phyloP scores from a whole-genome alignment of 2,797 vertebrate genomes.

The Hafferia zeledoni region DNA sequence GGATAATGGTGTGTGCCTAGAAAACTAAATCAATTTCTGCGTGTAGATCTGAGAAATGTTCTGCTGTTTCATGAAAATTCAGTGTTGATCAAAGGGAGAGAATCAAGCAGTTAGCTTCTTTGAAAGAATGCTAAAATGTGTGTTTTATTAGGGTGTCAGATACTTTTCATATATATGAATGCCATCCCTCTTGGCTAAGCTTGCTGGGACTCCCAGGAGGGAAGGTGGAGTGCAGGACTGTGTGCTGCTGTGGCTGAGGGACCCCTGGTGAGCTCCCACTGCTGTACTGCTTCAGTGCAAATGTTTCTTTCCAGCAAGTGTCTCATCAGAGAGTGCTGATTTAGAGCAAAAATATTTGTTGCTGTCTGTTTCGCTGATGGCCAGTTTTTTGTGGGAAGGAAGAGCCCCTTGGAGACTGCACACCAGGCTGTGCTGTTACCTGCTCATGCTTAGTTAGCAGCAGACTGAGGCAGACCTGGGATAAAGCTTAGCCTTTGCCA shows the following conservation, averaged over 20 bases:
- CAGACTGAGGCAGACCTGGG: neutral
- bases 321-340: neutral
- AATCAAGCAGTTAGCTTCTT: neutral
- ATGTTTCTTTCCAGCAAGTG: neutral
- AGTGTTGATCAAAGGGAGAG: neutral
- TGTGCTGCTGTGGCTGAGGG: accelerated
- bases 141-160: neutral
- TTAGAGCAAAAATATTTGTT: neutral
- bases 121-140: neutral
- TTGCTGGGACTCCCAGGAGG: neutral
- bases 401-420: neutral
- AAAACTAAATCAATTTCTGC: neutral
- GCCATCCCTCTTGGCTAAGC: neutral
- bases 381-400: neutral
- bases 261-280: accelerated
- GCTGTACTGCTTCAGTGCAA: neutral
- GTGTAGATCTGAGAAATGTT: neutral
- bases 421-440: neutral
- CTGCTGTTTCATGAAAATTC: neutral
- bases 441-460: neutral
- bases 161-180: neutral
- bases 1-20: neutral
- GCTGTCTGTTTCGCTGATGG: neutral
- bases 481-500: constrained; percentile 13
- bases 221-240: accelerated